Conservation (phyloP, 2,888 invertebrate genomes). For the Yponomeuta cagnagella region DNA sequence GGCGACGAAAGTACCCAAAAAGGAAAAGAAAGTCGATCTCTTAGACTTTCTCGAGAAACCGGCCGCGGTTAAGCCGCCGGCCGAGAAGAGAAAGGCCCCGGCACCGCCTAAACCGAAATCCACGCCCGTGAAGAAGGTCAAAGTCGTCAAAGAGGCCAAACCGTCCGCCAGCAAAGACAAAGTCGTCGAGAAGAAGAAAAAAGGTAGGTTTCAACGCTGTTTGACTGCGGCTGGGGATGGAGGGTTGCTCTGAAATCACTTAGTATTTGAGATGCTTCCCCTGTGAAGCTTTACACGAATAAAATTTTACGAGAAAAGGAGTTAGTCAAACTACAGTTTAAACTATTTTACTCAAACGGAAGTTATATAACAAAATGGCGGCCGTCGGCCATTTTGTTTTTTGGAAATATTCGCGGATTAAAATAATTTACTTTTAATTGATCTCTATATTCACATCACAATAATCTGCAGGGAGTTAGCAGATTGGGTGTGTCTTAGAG, state of each 20-base stretch:
- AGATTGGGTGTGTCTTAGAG: not conserved
- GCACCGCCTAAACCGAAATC: slow-evolving; percentile 37
- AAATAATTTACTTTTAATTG: not conserved
- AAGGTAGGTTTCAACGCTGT: slow-evolving; percentile 53
- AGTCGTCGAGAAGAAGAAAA: slow-evolving; percentile 60
- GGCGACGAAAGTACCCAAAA: slow-evolving; percentile 59
- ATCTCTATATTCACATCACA: not conserved
- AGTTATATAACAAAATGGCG: not conserved
- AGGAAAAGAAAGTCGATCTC: slow-evolving; percentile 53
- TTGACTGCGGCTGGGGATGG: slow-evolving; percentile 24
- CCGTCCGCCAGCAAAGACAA: slow-evolving; percentile 44
- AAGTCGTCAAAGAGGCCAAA: slow-evolving; percentile 38
- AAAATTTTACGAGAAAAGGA: slow-evolving; percentile 6
- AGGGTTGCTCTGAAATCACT: slow-evolving; percentile 35
- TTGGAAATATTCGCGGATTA: not conserved
- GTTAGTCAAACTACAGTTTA: not conserved
- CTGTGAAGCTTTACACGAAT: no score
- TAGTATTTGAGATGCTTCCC: not conserved
- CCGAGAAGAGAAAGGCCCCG: slow-evolving; percentile 52
- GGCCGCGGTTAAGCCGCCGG: slow-evolving; percentile 29
- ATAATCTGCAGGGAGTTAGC: not conserved
- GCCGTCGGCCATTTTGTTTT: slow-evolving; percentile 1
- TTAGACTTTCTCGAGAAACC: slow-evolving; percentile 30
- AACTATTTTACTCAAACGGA: not conserved
- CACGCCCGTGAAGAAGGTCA: slow-evolving; percentile 45